Evolutionary conservation across 2,113 vertebrate genomes (phyloP).

Genomic region (Microcebus ravelobensis): DNA sequence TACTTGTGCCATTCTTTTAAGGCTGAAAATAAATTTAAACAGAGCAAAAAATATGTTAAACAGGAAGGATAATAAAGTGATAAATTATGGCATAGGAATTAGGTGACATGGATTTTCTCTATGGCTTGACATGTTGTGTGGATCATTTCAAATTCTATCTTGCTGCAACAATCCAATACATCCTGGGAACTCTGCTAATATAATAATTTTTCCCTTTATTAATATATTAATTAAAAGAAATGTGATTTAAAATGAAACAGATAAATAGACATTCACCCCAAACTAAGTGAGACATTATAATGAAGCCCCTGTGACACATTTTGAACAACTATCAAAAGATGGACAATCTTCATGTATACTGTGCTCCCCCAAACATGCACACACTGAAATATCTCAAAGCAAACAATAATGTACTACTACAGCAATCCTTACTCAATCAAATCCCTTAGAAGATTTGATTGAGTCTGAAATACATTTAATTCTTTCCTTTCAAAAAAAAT

Average conservation of each 20-base stretch:
- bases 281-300: background rate
- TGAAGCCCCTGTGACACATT: background rate
- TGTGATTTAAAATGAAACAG: background rate
- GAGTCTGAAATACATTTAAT: background rate
- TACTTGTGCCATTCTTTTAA: background rate
- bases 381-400: background rate
- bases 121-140: background rate
- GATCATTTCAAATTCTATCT: background rate
- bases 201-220: background rate
- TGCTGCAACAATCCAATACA: background rate
- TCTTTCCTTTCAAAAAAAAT: conserved; percentile 19
- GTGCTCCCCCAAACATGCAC: background rate
- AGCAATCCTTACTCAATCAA: background rate
- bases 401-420: background rate
- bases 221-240: conserved; percentile 30
- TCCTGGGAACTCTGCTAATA: background rate
- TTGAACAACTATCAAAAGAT: background rate
- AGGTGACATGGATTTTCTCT: background rate
- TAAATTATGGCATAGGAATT: background rate
- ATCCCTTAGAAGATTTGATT: background rate
- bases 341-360: background rate
- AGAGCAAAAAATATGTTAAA: background rate
- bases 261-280: background rate
- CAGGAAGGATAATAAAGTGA: background rate
- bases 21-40: conserved; percentile 16